Percentiles rank a stretch among this genome's conserved stretches.
These are phyloP conservation scores for Minunthozetes semirufus DNA, from an alignment of 2,888 invertebrate genomes.

Conservation along the genomic window DNA sequence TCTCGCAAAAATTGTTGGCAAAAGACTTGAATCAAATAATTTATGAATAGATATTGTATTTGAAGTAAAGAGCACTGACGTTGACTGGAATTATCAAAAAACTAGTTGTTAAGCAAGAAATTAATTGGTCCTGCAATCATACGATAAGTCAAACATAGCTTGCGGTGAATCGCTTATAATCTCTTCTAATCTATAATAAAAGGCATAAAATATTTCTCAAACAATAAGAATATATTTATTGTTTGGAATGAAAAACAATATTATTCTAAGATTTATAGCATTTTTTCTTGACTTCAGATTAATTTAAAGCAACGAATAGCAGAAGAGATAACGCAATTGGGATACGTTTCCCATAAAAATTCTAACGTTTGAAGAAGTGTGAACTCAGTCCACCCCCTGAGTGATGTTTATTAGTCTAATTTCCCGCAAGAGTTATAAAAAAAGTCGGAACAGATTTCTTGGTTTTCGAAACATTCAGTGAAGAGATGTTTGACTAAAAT, in stretches of 20 bases:
- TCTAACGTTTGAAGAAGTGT: not conserved
- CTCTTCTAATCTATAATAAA: not conserved
- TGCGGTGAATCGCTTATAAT: constrained; percentile 6
- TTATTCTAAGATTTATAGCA: not conserved
- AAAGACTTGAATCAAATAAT: not conserved
- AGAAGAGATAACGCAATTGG: too few species aligned
- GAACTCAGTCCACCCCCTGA: not conserved
- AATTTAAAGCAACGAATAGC: too few species aligned
- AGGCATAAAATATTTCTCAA: not conserved
- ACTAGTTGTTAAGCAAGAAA: not conserved
- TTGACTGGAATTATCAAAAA: constrained; percentile 2
- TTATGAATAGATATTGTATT: not conserved
- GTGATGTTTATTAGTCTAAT: not conserved
- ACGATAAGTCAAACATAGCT: constrained; percentile 19
- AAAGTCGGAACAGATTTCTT: not conserved
- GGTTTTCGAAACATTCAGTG: too few species aligned
- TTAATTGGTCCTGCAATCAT: constrained; percentile 19
- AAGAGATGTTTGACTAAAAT: not conserved
- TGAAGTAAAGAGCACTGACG: not conserved
- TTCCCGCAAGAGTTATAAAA: not conserved
- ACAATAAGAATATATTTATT: not conserved
- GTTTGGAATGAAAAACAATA: not conserved
- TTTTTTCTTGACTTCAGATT: not conserved
- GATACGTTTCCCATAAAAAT: not conserved
- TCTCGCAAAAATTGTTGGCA: not conserved